Percentiles rank a stretch among this genome's conserved stretches.
Conservation (phyloP, 2,797 vertebrate species). For the Knipowitschia caucasica region DNA sequence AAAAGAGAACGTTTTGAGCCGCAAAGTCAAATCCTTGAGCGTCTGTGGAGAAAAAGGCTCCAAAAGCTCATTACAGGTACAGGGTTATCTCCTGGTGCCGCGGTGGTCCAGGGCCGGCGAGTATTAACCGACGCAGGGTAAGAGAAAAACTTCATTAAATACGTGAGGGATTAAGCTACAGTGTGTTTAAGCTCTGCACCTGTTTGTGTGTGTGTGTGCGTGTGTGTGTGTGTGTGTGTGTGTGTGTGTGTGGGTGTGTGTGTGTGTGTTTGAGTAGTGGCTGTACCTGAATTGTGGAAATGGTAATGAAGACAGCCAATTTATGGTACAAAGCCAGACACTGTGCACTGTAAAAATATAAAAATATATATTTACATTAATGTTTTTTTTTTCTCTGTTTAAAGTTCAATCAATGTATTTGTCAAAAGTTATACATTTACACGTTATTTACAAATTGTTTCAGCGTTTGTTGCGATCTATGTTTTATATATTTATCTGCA, state of each 20-base stretch:
- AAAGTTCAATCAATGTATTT: no score
- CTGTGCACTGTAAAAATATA: background rate
- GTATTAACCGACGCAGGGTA: constrained; percentile 59
- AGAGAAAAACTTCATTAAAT: constrained; percentile 74
- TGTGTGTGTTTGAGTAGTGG: no score
- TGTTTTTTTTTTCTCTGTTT: no score
- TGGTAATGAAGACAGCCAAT: constrained; percentile 78
- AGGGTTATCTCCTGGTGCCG: constrained; percentile 22
- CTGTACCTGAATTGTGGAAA: constrained; percentile 79
- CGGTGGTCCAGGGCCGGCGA: constrained; percentile 39
- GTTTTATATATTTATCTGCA: no score
- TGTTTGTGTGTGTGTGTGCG: no score
- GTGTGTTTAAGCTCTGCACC: constrained; percentile 73
- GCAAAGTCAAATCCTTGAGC: constrained; percentile 40
- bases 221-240: no score
- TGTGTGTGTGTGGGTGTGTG: no score
- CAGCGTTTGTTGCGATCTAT: no score
- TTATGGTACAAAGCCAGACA: no score
- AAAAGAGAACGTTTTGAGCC: constrained; percentile 28
- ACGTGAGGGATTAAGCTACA: constrained; percentile 69
- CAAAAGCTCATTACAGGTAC: constrained; percentile 52
- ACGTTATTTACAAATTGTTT: no score
- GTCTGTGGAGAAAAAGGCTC: constrained; percentile 24
- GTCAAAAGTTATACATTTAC: no score
- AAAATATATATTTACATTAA: no score